Evolutionary conservation across 2,888 invertebrate species (phyloP).

Genomic region (Tholera decimalis): DNA sequence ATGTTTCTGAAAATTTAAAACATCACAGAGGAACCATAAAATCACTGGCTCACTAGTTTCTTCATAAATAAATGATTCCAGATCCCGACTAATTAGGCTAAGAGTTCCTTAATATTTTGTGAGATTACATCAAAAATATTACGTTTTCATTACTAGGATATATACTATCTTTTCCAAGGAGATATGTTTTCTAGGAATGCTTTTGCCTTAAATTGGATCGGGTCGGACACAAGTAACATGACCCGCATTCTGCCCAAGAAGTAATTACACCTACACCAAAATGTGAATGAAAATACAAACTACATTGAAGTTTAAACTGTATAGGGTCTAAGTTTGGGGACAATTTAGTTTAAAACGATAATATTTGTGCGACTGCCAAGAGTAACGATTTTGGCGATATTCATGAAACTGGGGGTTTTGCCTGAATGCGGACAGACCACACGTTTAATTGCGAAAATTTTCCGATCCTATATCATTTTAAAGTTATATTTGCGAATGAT

Average conservation of each 20-base stretch:
- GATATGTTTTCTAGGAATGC: constrained; percentile 23
- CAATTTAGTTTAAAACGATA: constrained; percentile 45
- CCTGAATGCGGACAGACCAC: constrained; percentile 14
- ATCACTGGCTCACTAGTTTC: neutral
- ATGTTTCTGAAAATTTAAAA: constrained; percentile 6
- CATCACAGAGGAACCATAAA: neutral
- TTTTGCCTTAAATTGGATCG: constrained; percentile 21
- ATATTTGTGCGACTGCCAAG: constrained; percentile 43
- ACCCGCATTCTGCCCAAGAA: constrained; percentile 34
- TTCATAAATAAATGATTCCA: neutral
- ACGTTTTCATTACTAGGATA: constrained; percentile 5
- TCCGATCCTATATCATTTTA: constrained; percentile 15
- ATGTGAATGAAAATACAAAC: constrained; percentile 41
- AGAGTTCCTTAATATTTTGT: neutral
- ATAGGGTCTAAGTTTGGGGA: constrained; percentile 32
- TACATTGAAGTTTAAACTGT: constrained; percentile 38
- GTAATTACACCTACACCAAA: constrained; percentile 45
- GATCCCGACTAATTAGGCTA: neutral
- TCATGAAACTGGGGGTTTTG: constrained; percentile 18
- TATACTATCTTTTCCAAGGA: constrained; percentile 5
- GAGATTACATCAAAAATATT: neutral
- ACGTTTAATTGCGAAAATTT: constrained; percentile 24
- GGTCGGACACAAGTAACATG: constrained; percentile 25
- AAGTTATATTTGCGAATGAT: constrained; percentile 14
- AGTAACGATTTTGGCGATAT: constrained; percentile 36